Base-by-base conservation (phyloP, 2,888 invertebrate species). In the Apocheima hispidaria region DNA sequence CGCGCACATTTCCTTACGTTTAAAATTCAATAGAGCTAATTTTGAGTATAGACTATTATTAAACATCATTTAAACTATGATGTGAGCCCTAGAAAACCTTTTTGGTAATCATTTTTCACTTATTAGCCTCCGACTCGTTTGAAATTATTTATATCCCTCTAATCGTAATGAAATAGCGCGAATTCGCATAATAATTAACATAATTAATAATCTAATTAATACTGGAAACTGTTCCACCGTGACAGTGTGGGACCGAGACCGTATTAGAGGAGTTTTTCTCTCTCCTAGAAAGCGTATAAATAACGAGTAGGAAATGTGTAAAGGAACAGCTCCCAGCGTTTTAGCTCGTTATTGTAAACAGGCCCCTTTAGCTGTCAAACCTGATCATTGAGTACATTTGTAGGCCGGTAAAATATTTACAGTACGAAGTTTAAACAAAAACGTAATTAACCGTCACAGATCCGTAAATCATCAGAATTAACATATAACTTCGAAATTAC, bases 191-290 rank as follows among this genome's bases (percentile, higher is more conserved):
- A 82, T 82, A 85, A 88, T 90, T 88, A 84, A 82, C 90, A 90
- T 90, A 89, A 88, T 90, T 90, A 88, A 88, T 90, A 85, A 83
- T 86, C 84, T 88, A 90, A 90, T 91, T 89, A 90, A 85, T 83
- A 76, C 77, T 66, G 79, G 81, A 87, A 86, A 74, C 72, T 73
- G 74, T 73, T 72, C 71, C 66, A 71, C 86, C 84, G 87, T 84
- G 82, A 84, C 74, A 81, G 79, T 84, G 85, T 86, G 83, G 79
- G 84, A 85, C 75, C 76, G 63, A 67, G 74, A 63, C 64, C 68
- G 59, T 49, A 57, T 56, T 63, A 63, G 12, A 59, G 49, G 16
- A 23, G 35, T 44, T 38, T 53, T 46, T 62, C 41, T 48, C 28
- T 38, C 26, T 61, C 70, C 63, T 79, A 73, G 85, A 86, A 86